Base-by-base conservation (phyloP, 2,888 invertebrate species). In the Phengaris alcon region DNA sequence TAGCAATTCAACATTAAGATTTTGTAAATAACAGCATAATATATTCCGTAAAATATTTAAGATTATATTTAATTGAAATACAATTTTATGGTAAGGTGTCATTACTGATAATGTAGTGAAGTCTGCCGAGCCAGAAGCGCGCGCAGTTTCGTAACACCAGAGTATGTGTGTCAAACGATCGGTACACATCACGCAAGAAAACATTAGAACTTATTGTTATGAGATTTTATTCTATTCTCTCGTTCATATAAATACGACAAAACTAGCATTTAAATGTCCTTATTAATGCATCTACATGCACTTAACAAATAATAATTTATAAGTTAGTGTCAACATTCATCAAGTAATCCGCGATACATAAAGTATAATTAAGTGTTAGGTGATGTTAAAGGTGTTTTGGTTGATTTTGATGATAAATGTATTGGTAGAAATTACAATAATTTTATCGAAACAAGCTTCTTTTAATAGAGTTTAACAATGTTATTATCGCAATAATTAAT, bases 131-230 rank as follows among this genome's bases (percentile, higher is more conserved):
- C 86, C 87, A 85, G 86, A 82, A 82, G 84, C 83, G 81, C 82
- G 85, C 83, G 83, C 78, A 80, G 78, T 90, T 85, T 86, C 88
- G 89, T 86, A 90, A 90, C 83, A 73, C 73, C 75, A 72, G 78
- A 81, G 84, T 83, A 89, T 89, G 87, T 90, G 82, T 90, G 90
- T 90, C 90, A 90, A 83, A 83, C 85, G 84, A 85, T 83, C 84
- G 84, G 81, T 85, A 83, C 86, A 84, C 85, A 86, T 86, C 85
- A 84, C 82, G 85, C 79, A 84, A 85, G 86, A 87, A 85, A 84
- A 84, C 83, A 74, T 76, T 77, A 76, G 76, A 80, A 79, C 64
- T 77, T 75, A 75, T 70, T 78, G 75, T 73, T 76, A 75, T 78
- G 78, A 73, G 52, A 75, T 15, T 75, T 75, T 74, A 73, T 59